Conservation (phyloP, 2,113 vertebrate genomes). For the Hiodon alosoides region DNA sequence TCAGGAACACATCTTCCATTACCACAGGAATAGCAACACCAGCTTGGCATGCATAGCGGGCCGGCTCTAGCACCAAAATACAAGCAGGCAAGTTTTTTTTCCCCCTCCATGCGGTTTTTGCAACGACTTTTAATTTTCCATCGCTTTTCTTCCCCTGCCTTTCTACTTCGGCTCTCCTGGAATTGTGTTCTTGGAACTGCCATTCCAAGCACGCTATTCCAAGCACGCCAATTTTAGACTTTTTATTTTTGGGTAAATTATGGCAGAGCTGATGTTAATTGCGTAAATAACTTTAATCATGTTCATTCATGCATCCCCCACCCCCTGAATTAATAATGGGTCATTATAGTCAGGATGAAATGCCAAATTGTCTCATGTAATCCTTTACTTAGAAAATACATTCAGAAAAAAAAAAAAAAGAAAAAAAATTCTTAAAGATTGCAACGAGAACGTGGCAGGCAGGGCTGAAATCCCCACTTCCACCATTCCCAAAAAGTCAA, state of each 20-base stretch:
- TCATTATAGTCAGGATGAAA: background rate
- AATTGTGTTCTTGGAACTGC: slow-evolving; percentile 43
- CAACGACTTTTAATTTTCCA: slow-evolving; percentile 47
- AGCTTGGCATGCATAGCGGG: slow-evolving; percentile 21
- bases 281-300: background rate
- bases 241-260: background rate
- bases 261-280: background rate
- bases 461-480: background rate
- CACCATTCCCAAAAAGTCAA: too few relatives aligned
- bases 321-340: background rate
- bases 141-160: slow-evolving; percentile 40
- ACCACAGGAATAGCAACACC: slow-evolving; percentile 27
- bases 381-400: background rate
- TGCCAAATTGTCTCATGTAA: background rate
- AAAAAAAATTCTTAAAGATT: background rate
- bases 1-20: slow-evolving; percentile 16
- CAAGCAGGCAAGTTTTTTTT: slow-evolving; percentile 43
- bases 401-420: background rate
- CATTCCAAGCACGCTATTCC: slow-evolving; percentile 44
- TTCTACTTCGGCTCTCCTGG: slow-evolving; percentile 47
- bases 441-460: background rate
- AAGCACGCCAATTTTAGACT: slow-evolving; percentile 6
- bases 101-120: slow-evolving; percentile 45
- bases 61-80: slow-evolving; percentile 35
- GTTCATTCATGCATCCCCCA: background rate